A percentile compares a stretch with the other conserved stretches of the same genome.
Conservation (phyloP, 1,140 invertebrate genomes). For the Penaeus vannamei region DNA sequence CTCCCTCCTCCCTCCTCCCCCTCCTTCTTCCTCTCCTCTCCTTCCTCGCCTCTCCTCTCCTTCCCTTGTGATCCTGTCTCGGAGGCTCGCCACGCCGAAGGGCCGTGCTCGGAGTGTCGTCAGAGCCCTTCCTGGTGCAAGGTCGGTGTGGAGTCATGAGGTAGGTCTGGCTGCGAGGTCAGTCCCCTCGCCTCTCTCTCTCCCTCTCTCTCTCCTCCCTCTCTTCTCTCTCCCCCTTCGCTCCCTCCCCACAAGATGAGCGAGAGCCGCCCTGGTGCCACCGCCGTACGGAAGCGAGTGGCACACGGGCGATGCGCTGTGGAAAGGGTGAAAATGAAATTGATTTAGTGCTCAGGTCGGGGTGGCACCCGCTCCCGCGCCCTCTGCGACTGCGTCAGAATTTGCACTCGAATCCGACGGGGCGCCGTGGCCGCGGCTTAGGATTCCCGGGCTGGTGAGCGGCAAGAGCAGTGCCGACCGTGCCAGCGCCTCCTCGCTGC, state of each 20-base stretch:
- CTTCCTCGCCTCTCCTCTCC: slow-evolving; percentile 28
- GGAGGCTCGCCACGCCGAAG: background rate
- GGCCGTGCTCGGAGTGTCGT: no score
- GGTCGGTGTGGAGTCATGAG: no score
- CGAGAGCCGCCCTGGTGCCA: background rate
- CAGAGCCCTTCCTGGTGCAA: no score
- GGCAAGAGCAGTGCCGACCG: no score
- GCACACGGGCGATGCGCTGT: slow-evolving; percentile 60
- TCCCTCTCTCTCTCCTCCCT: background rate
- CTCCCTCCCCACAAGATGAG: background rate
- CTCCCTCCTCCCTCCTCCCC: background rate
- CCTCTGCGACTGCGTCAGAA: slow-evolving; percentile 59
- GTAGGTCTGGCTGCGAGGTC: no score
- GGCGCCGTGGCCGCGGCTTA: slow-evolving; percentile 36
- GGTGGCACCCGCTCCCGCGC: slow-evolving; percentile 45
- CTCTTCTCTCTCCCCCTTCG: background rate
- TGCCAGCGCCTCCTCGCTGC: no score
- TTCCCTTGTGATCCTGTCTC: slow-evolving; percentile 3
- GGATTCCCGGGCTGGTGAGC: slow-evolving; percentile 29
- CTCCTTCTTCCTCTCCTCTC: background rate
- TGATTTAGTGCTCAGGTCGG: slow-evolving; percentile 64
- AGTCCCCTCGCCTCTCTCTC: no score
- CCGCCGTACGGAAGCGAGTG: slow-evolving; percentile 53
- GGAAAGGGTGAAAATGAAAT: slow-evolving; percentile 64
- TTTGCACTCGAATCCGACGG: slow-evolving; percentile 49